Conservation (phyloP, 2,797 vertebrate genomes). For the Dermochelys coriacea region DNA sequence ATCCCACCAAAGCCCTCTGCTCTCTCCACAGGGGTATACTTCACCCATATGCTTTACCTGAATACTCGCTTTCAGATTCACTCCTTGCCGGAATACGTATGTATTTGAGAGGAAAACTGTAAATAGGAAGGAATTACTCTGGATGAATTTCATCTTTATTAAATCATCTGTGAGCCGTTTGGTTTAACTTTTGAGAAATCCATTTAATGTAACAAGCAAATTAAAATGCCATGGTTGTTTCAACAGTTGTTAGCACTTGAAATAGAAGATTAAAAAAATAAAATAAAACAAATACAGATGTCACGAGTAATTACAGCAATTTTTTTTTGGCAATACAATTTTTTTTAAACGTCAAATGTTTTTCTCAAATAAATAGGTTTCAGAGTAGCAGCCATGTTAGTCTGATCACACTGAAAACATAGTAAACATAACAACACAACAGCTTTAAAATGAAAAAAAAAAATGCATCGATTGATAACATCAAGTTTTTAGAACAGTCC, state of each 20-base stretch:
- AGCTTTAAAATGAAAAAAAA: constrained; percentile 5
- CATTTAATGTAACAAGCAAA: constrained; percentile 55
- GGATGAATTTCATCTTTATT: background rate
- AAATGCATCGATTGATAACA: background rate
- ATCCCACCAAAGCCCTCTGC: background rate
- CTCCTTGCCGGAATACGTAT: background rate
- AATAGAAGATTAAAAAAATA: constrained; percentile 51
- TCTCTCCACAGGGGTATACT: background rate
- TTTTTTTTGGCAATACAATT: constrained; percentile 57
- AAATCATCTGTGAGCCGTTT: background rate
- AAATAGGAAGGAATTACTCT: background rate
- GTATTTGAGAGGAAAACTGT: accelerated
- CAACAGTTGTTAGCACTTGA: constrained; percentile 23
- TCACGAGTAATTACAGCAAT: constrained; percentile 57
- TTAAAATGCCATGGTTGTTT: constrained; percentile 39
- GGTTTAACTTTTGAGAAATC: background rate
- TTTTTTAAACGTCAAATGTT: constrained; percentile 56
- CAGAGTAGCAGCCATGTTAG: too few relatives aligned
- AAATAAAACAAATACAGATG: constrained; percentile 56
- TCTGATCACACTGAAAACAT: constrained; percentile 47
- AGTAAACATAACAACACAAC: constrained; percentile 53
- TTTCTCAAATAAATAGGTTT: constrained; percentile 77
- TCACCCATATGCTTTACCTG: background rate
- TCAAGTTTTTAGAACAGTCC: constrained; percentile 27
- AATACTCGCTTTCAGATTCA: background rate